A percentile compares a stretch with the other conserved stretches of the same genome.
phyloP scores from a whole-genome alignment of 2,113 vertebrate genomes.

The Tenrec ecaudatus region DNA sequence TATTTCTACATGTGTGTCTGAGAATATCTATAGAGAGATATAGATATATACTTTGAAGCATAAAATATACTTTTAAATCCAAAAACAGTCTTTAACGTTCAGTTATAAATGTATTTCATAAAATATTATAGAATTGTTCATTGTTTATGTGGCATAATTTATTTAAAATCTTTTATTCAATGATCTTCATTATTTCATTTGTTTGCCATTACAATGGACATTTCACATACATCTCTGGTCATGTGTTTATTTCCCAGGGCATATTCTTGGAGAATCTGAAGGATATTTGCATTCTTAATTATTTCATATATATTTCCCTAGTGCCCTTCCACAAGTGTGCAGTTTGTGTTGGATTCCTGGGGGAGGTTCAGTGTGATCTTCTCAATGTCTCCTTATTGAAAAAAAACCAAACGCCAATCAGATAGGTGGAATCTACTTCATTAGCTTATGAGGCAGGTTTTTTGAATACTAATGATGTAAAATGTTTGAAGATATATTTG shows the following conservation, averaged over 20 bases:
- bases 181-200: no score
- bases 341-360: not conserved
- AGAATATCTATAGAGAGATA: not conserved
- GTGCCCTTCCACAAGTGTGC: not conserved
- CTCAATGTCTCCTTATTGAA: not conserved
- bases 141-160: not conserved
- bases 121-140: not conserved
- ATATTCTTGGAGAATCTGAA: not conserved
- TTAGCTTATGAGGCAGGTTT: not conserved
- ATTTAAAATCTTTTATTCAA: no score
- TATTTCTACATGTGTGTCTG: not conserved
- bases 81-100: not conserved
- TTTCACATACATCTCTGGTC: not conserved
- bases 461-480: not conserved
- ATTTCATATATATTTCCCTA: not conserved
- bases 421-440: not conserved
- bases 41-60: no score
- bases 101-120: not conserved
- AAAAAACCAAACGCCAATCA: not conserved
- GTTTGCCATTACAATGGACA: not conserved
- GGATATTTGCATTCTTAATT: not conserved
- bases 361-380: not conserved
- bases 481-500: not conserved
- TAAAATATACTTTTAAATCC: conserved; percentile 4
- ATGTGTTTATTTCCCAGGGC: conserved; percentile 17